These are phyloP conservation scores for Mercenaria mercenaria DNA, from an alignment of 1,140 invertebrate species.

Conservation along the genomic window DNA sequence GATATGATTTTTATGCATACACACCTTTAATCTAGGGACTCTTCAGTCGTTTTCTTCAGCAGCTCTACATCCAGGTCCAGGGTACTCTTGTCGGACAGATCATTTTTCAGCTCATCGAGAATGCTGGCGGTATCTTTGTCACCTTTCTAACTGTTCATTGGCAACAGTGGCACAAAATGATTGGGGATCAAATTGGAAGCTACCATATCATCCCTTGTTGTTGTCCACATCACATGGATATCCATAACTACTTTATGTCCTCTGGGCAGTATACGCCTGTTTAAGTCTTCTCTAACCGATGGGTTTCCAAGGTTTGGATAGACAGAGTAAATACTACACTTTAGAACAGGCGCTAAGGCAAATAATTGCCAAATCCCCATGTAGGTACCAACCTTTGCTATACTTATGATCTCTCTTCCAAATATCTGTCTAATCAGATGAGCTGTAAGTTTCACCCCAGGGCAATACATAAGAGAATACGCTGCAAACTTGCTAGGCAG, in stretches of 20 bases:
- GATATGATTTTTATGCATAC: too few relatives aligned
- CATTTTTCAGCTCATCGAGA: too few relatives aligned
- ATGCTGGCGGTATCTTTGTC: too few relatives aligned
- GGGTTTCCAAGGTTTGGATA: conserved; percentile 9
- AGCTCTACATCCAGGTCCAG: too few relatives aligned
- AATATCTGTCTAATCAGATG: neutral
- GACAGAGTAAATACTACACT: neutral
- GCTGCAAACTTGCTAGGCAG: conserved; percentile 9
- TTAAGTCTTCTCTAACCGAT: neutral
- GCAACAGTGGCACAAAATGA: conserved; percentile 36
- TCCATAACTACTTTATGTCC: neutral
- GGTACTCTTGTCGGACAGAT: too few relatives aligned
- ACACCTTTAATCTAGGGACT: too few relatives aligned
- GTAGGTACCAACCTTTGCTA: neutral
- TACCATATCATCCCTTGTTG: conserved; percentile 14
- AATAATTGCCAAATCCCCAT: conserved; percentile 44
- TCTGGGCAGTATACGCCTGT: conserved; percentile 1
- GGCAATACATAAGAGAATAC: neutral
- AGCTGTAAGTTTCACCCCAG: neutral
- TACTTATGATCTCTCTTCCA: neutral
- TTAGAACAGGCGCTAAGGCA: neutral
- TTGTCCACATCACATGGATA: conserved; percentile 32
- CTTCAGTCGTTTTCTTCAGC: too few relatives aligned
- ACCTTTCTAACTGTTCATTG: neutral
- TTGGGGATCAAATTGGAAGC: conserved; percentile 20